Percentiles rank a stretch among this genome's conserved stretches.
Conservation (phyloP, 2,797 vertebrate species). For the Lophius americanus region DNA sequence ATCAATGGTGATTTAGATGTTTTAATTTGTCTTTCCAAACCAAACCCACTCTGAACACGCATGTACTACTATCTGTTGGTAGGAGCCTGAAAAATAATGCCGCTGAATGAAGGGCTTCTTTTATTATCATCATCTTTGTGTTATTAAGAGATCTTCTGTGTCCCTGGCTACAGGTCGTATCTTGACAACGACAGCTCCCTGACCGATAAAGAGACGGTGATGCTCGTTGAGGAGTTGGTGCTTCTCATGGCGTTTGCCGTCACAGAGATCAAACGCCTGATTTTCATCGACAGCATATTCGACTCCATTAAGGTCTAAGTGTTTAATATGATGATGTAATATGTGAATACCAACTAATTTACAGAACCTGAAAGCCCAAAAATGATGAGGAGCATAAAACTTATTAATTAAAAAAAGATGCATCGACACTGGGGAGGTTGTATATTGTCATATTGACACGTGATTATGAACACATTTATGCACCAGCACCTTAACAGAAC, state of each 20-base stretch:
- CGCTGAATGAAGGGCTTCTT: not conserved
- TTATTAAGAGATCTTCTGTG: not conserved
- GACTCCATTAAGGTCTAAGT: conserved; percentile 89
- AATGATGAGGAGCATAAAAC: not conserved
- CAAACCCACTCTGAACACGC: not conserved
- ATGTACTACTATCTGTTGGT: conserved; percentile 13
- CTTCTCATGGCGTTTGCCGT: conserved; percentile 77
- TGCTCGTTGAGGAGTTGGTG: conserved; percentile 81
- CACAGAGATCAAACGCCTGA: conserved; percentile 85
- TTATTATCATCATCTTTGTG: not conserved
- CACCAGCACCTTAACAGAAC: too few species aligned
- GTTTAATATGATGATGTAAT: not conserved
- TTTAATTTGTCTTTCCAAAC: not conserved
- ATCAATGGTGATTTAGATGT: not conserved
- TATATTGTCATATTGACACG: too few species aligned
- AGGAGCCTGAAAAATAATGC: not conserved
- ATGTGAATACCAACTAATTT: not conserved
- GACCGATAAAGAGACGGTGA: conserved; percentile 86
- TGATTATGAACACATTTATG: too few species aligned
- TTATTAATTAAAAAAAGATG: too few species aligned
- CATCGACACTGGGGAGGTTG: too few species aligned
- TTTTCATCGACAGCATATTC: conserved; percentile 86
- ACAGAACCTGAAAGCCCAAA: not conserved
- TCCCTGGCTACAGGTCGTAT: conserved; percentile 76
- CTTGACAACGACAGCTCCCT: conserved; percentile 87